Base-by-base conservation (phyloP, 2,113 vertebrate genomes). In the Cheilinus undulatus region DNA sequence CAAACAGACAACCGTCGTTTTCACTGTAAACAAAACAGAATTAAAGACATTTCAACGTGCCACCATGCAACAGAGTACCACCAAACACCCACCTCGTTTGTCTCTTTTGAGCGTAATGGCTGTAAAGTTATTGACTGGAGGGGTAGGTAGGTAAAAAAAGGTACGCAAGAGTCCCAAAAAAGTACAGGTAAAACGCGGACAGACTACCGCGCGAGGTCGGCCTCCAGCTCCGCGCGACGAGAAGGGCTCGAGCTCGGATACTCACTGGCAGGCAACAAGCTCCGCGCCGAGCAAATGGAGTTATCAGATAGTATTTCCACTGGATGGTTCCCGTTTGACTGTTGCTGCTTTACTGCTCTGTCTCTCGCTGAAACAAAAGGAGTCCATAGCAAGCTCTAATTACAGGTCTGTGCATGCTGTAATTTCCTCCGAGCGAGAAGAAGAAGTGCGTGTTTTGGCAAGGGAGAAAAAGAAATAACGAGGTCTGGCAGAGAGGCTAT, bases 231-330 rank as follows among this genome's bases (percentile, higher is more conserved):
- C 72, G 65, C 67, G 78, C 68, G 69, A 58, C 63, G 56, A 61
- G 5, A 28, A 32, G 63, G 78, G 66, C 78, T 69, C 42, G 62
- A 46, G 70, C 67, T 76, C 62, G 71, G 42, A 20, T 54, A 9
- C 78, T 69, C 73, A 62, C 48, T 67, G 79, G 76, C 73, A 62
- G 79, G 73, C 73, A 62, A 56, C 56, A 45, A 70, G 63, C 81
- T 59, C 48, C 76, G 74, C 3, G 51, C 61, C 46, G 63, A 75
- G 85, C 88, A 90, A 94, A 94, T 93, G 89, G 92, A 93, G 92
- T 89, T 92, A 85, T 87, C 91, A 92, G 92, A 92, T 93, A 93
- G 90, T 94, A 94, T 94, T 94, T 93, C 94, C 94, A 91, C 79
- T 45, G 82, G 74, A 78, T 46, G 86, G 28, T 57, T 82, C 73